Evolutionary conservation across 2,888 invertebrate species (phyloP), one percentile per base, ranked within the genome.

Genomic region (Malthinus seriepunctatus): DNA sequence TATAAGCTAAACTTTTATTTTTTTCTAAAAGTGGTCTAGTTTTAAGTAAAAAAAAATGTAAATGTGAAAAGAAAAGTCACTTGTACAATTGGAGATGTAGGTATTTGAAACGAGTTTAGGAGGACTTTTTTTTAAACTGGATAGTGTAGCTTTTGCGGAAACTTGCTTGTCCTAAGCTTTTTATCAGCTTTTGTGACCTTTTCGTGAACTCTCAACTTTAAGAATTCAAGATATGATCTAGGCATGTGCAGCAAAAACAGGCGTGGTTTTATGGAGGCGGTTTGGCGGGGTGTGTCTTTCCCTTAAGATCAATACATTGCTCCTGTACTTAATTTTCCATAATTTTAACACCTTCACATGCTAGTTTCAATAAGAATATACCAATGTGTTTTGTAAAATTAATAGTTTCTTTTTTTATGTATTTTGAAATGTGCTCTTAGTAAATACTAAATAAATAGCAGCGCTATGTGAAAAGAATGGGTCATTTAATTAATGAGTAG

Each of bases 201-300:
- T 56, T 32, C 33, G 38, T 60, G 60, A 60, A 60, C 60, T 56
- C 56, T 56, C 56, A 60, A 60, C 55, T 60, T 60, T 53, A 33
- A 35, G 52, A 44, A 56, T 58, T 57, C 57, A 62, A 57, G 56
- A 52, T 59, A 61, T 63, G 61, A 64, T 65, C 44, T 60, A 60
- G 46, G 60, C 60, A 56, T 64, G 66, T 67, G 63, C 63, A 62
- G 60, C 60, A 60, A 55, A 56, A 63, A 56, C 59, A 62, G 71
- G 71, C 72, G 72, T 68, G 67, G 63, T 66, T 56, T 60, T 60
- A 50, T 51, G 68, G 61, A 67, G 69, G 67, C 66, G 69, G 58
- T 60, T 65, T 67, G 52, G 60, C 64, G 66, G 66, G n/a, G 68
- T 61, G 68, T 65, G 67, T 57, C 65, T 49, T 3, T 56, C 37